A percentile compares a stretch with the other conserved stretches of the same genome.
phyloP scores from a whole-genome alignment of 2,797 vertebrate species.

The Cyprinella venusta region DNA sequence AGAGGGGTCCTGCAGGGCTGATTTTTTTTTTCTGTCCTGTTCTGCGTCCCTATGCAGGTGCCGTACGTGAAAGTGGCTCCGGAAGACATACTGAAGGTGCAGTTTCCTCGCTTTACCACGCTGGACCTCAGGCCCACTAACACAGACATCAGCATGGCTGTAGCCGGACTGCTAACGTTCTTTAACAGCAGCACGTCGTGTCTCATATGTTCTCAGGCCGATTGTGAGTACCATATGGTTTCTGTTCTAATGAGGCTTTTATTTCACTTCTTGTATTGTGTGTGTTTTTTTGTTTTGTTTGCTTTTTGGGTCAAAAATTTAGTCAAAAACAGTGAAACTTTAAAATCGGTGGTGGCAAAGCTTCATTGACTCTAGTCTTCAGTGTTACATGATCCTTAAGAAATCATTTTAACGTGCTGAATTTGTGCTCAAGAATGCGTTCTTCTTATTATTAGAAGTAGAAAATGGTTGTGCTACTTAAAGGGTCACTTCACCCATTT shows the following conservation, averaged over 20 bases:
- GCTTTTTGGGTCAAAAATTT: no score
- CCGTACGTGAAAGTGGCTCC: constrained; percentile 98
- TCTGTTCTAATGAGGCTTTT: not conserved
- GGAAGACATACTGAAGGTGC: constrained; percentile 94
- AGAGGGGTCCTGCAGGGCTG: constrained; percentile 4
- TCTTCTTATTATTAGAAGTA: not conserved
- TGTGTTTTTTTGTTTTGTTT: no score
- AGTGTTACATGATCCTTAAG: not conserved
- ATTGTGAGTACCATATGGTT: constrained; percentile 86
- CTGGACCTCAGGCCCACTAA: constrained; percentile 97
- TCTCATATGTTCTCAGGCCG: constrained; percentile 97
- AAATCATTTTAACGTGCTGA: not conserved
- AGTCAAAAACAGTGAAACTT: not conserved
- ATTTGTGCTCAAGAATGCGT: not conserved
- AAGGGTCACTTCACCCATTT: no score
- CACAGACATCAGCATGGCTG: constrained; percentile 94
- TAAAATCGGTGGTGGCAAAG: not conserved
- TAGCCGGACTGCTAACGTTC: constrained; percentile 93
- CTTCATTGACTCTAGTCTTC: not conserved
- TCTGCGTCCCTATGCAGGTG: constrained; percentile 77
- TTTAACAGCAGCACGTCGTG: constrained; percentile 96
- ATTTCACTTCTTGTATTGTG: not conserved
- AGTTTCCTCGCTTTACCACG: constrained; percentile 96
- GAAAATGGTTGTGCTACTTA: not conserved
- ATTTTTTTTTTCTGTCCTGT: constrained; percentile 1